Evolutionary conservation across 2,797 vertebrate species (phyloP), one percentile per base, ranked within the genome.

Genomic region (Leptatherina wallacei): DNA sequence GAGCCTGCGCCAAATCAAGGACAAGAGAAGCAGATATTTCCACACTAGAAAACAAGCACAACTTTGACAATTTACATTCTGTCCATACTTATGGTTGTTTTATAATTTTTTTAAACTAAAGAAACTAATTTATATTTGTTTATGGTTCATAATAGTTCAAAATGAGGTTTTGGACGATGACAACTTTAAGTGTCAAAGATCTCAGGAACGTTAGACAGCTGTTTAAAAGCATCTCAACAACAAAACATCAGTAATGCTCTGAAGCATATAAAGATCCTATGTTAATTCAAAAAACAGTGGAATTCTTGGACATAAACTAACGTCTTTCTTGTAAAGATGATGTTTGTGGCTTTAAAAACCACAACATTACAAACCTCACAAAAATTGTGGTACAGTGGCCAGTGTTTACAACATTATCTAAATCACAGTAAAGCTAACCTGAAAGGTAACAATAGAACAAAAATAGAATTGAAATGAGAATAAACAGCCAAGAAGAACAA

Each of bases 171-270:
- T 92, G 5, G 12, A 52, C 49, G 14, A 92, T 80, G 72, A 88
- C 24, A 86, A 85, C 94, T 97, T 96, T 96, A 93, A 93, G 94
- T 94, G 96, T 29, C 95, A 96, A 96, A 96, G 94, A 95, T 93
- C 92, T 93, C 94, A 93, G 95, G 92, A 92, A 58, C 95, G 96
- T 97, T 96, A 97, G 95, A 93, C 94, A 86, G 94, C 93, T 91
- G 95, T 93, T 93, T 85, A 94, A 96, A 95, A 95, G 94, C 32
- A 4, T 94, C 95, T 94, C 93, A 92, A 91, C 95, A 93, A 94
- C 91, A 83, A 94, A 94, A 95, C 94, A 94, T 94, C 90, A 91
- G 94, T 93, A 95, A 95, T 91, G 93, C 94, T 94, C 92, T 90
- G 91, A 91, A 95, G 95, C 90, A 94, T 95, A 93, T 94, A 93